These are phyloP conservation scores for Platysternon megacephalum DNA, from an alignment of 2,113 vertebrate species.

Conservation along the genomic window DNA sequence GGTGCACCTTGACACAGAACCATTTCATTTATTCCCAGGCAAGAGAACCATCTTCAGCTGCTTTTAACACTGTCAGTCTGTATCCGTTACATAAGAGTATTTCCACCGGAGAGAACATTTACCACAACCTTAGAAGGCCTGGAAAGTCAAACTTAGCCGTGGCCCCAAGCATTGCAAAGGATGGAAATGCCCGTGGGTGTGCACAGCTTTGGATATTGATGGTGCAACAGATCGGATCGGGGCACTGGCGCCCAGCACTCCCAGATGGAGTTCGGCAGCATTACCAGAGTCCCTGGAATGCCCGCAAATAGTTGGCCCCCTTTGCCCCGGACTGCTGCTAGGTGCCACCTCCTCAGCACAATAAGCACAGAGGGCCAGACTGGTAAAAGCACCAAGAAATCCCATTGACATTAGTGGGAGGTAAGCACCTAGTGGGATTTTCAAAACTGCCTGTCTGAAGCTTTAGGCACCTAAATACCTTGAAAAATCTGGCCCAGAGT, in stretches of 20 bases:
- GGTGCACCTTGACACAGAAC: neutral
- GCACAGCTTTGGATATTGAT: neutral
- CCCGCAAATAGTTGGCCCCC: rapidly evolving
- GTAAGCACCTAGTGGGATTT: neutral
- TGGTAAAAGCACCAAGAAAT: neutral
- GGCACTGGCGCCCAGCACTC: neutral
- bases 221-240: neutral
- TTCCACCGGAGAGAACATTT: conserved; percentile 28
- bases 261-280: neutral
- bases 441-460: neutral
- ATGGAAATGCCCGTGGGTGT: neutral
- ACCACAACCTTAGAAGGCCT: neutral
- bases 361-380: too few species aligned
- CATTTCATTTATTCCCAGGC: conserved; percentile 22
- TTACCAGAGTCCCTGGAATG: neutral
- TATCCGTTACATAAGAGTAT: neutral
- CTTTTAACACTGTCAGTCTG: neutral
- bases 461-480: neutral
- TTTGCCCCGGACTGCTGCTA: neutral
- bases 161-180: neutral
- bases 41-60: neutral
- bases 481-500: neutral
- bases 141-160: neutral
- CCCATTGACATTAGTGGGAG: neutral
- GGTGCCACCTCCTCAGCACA: neutral